Percentiles rank a stretch among this genome's conserved stretches.
These are phyloP conservation scores for Sialis fuliginosa DNA, from an alignment of 2,888 invertebrate species.

Conservation along the genomic window DNA sequence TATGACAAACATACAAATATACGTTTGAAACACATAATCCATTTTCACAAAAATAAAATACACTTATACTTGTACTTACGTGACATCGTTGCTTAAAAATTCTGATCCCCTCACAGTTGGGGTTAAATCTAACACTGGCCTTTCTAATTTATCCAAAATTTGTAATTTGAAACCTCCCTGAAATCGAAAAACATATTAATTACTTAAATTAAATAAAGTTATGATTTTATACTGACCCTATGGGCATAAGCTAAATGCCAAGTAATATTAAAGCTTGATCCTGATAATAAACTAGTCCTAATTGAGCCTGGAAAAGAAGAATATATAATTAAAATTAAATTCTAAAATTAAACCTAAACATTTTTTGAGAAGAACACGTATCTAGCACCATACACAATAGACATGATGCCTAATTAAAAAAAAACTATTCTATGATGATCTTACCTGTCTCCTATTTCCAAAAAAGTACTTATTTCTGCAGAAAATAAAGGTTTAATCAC, in stretches of 20 bases:
- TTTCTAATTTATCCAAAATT: constrained; percentile 66
- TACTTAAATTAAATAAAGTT: neutral
- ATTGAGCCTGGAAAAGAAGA: constrained; percentile 46
- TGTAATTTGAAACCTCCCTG: constrained; percentile 87
- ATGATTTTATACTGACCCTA: constrained; percentile 39
- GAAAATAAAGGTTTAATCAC: too few relatives aligned
- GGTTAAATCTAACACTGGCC: constrained; percentile 70
- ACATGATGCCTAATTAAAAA: too few relatives aligned
- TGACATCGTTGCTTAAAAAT: constrained; percentile 66
- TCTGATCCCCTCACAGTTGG: constrained; percentile 64
- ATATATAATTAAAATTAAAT: neutral
- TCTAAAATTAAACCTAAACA: too few relatives aligned
- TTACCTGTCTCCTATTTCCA: too few relatives aligned
- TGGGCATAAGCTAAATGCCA: constrained; percentile 94
- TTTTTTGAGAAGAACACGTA: neutral
- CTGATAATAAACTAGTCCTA: constrained; percentile 63
- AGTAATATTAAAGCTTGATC: constrained; percentile 70
- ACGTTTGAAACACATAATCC: too few relatives aligned
- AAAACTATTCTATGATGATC: too few relatives aligned
- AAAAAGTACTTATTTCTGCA: too few relatives aligned
- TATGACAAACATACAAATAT: too few relatives aligned
- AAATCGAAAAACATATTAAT: constrained; percentile 18
- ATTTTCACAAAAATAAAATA: too few relatives aligned
- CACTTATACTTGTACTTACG: constrained; percentile 71
- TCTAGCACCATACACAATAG: too few relatives aligned